phyloP scores from a whole-genome alignment of 1,140 invertebrate genomes.

The Hyles euphorbiae region DNA sequence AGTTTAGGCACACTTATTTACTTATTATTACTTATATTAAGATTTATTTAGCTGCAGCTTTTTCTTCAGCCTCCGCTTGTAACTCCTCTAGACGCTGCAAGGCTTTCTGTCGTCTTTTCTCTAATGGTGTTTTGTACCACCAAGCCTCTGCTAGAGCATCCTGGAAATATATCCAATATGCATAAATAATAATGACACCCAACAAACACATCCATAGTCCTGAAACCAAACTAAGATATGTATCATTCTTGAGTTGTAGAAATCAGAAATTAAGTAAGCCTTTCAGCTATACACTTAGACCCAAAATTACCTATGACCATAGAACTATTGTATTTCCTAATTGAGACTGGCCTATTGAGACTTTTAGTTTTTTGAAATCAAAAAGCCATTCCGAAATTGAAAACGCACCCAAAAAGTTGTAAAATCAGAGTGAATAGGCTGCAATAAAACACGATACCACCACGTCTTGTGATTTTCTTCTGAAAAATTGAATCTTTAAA shows the following conservation, averaged over 20 bases:
- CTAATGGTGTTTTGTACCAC: conserved; percentile 83
- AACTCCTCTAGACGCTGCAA: conserved; percentile 76
- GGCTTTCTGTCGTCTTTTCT: conserved; percentile 76
- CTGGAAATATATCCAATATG: conserved; percentile 29
- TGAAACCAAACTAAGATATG: neutral
- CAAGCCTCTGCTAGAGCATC: conserved; percentile 76
- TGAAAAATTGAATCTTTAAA: no score
- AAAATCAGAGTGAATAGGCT: no score
- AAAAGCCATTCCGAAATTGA: no score
- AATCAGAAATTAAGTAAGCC: neutral
- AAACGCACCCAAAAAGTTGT: no score
- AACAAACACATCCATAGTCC: no score
- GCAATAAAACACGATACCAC: no score
- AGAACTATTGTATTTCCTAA: no score
- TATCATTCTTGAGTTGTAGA: neutral
- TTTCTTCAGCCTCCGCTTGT: conserved; percentile 74
- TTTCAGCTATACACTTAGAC: neutral
- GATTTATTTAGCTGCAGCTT: conserved; percentile 62
- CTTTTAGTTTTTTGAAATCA: no score
- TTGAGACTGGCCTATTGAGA: no score
- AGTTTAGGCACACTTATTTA: no score
- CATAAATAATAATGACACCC: neutral
- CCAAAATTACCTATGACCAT: neutral
- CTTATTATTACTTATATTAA: no score
- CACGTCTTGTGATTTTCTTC: no score